Evolutionary conservation across 1,140 invertebrate species (phyloP), one percentile per base, ranked within the genome.

Genomic region (Heliothis subflexa): DNA sequence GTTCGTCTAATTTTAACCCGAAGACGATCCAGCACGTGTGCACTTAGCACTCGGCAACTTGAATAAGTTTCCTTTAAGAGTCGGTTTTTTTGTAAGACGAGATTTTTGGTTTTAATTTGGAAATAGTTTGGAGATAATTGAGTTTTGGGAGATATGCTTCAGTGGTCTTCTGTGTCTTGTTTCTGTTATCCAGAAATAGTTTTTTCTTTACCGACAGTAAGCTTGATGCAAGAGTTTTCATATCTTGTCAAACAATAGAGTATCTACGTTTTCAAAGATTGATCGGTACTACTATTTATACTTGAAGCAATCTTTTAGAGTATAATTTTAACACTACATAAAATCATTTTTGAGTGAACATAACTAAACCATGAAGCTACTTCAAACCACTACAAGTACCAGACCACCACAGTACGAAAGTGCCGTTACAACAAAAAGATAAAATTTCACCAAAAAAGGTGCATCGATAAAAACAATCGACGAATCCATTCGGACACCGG

Each of bases 11-110:
- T 90, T 89, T 91, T 94, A 93, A 86, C 86, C 87, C 86, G 87
- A 88, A 91, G 85, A 88, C 88, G 88, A 91, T 86, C 88, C 85
- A 82, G 73, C 85, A 83, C 91, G 92, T 91, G 91, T 93, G 92
- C 91, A 83, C 90, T 92, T 91, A 89, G 83, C 86, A 86, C 85
- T 86, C 83, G 68, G 84, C 88, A 91, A 91, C 89, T 91, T 88
- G 83, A 91, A 89, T 87, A 88, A 85, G 78, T 84, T 79, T 82
- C 83, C 82, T 83, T 80, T 83, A 85, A 80, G 71, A 81, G 68
- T 78, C 68, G 78, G 77, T 88, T 86, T 86, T 81, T 80, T 85
- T 81, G 70, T 79, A 73, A 66, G 72, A 64, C 73, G 62, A 62
- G 68, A 77, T 70, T 70, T 25, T 70, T 28, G 45, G 66, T 77